These are phyloP conservation scores for Drosophila miranda DNA, from an alignment of 1,140 invertebrate species.

Conservation along the genomic window DNA sequence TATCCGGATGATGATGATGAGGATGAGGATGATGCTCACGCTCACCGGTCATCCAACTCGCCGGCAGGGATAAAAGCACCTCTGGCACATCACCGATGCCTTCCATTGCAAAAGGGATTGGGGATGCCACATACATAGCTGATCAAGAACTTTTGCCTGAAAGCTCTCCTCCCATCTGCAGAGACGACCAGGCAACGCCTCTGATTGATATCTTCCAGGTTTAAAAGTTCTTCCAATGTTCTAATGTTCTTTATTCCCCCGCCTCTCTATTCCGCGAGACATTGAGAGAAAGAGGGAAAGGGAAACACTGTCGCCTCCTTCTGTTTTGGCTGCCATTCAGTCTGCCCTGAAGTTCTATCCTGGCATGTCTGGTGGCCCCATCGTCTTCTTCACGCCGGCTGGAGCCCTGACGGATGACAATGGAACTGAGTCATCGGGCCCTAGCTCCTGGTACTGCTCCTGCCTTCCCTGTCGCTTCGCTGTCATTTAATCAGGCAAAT, in stretches of 20 bases:
- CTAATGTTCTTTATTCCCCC: neutral
- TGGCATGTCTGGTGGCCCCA: slow-evolving; percentile 21
- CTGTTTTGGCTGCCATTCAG: slow-evolving; percentile 68
- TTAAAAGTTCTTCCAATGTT: neutral
- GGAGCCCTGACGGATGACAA: slow-evolving; percentile 60
- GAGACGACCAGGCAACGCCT: no score
- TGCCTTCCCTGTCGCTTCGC: slow-evolving; percentile 37
- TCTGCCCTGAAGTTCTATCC: slow-evolving; percentile 41
- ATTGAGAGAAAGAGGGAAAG: neutral
- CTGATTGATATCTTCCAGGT: slow-evolving; percentile 1
- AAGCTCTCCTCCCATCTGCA: no score
- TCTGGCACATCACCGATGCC: no score
- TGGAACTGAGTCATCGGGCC: slow-evolving; percentile 64
- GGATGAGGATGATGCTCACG: slow-evolving; percentile 7
- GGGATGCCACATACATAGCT: no score
- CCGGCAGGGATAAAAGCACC: neutral
- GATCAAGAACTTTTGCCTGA: no score
- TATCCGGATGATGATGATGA: slow-evolving; percentile 32
- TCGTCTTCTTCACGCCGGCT: slow-evolving; percentile 53
- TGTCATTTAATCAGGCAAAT: slow-evolving; percentile 73
- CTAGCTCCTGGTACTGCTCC: slow-evolving; percentile 5
- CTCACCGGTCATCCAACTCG: slow-evolving; percentile 19
- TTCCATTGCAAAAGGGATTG: no score
- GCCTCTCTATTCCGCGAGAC: no score
- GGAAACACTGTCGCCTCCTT: slow-evolving; percentile 7